These are phyloP conservation scores for Sardina pilchardus DNA, from an alignment of 2,113 vertebrate species.

Conservation along the genomic window DNA sequence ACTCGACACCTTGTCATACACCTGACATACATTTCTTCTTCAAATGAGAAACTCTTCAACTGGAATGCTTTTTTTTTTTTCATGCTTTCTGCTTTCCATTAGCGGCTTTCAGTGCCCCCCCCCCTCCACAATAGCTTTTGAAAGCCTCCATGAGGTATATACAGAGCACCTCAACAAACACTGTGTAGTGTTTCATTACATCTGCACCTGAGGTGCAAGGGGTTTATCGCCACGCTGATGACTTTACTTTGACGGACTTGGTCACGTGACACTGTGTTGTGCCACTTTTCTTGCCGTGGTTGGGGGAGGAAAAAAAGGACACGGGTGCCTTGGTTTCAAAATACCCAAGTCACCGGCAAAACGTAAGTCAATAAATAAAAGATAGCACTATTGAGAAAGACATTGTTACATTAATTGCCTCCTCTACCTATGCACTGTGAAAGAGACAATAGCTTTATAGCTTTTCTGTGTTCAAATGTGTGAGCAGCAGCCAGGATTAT, in stretches of 20 bases:
- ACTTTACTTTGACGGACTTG: neutral
- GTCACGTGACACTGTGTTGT: neutral
- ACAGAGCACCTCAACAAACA: conserved; percentile 12
- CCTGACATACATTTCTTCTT: conserved; percentile 20
- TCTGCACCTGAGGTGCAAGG: conserved; percentile 1
- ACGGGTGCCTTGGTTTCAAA: neutral
- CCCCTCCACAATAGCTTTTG: conserved; percentile 8
- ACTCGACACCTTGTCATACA: conserved; percentile 16
- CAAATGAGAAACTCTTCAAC: conserved; percentile 19
- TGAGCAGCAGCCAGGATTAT: neutral
- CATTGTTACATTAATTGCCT: conserved; percentile 8
- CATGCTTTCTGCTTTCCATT: conserved; percentile 18
- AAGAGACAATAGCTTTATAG: neutral
- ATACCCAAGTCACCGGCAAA: conserved; percentile 3
- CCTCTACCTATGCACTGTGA: conserved; percentile 16
- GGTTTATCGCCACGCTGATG: conserved; percentile 16
- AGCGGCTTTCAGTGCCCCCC: neutral
- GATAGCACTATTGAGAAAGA: neutral
- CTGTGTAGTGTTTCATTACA: conserved; percentile 20
- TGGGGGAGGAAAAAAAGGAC: neutral
- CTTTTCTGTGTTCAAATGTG: neutral
- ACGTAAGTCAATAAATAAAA: conserved; percentile 10
- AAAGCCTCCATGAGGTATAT: conserved; percentile 7
- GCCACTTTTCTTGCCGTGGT: neutral
- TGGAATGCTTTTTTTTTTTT: conserved; percentile 17